phyloP scores from a whole-genome alignment of 64 coral and sea anemone species.

The Montipora sp. region DNA sequence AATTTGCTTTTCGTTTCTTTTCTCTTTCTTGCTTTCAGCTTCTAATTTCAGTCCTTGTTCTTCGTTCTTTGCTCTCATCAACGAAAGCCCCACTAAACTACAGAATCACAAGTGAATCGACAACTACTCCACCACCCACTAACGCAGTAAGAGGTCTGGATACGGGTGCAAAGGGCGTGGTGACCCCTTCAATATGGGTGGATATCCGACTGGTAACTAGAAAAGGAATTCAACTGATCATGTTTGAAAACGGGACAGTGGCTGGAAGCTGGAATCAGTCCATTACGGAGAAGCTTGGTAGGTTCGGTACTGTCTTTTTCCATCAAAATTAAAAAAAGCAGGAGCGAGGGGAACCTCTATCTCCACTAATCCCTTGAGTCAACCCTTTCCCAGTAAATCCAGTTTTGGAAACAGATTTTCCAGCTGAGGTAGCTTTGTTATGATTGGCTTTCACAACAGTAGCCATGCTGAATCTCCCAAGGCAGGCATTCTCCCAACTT shows the following conservation, averaged over 20 bases:
- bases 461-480: no score
- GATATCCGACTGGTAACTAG: conserved; percentile 23
- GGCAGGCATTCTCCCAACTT: no score
- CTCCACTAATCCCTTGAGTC: no score
- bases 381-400: no score
- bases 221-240: conserved; percentile 30
- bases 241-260: conserved; percentile 34
- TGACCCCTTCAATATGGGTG: conserved; percentile 18
- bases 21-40: neutral
- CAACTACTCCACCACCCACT: neutral
- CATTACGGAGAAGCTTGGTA: conserved; percentile 1
- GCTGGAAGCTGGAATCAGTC: conserved; percentile 20
- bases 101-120: neutral
- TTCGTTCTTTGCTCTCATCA: neutral
- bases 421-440: no score
- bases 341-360: no score
- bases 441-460: no score
- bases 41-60: conserved; percentile 15
- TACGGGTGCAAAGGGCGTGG: neutral
- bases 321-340: neutral
- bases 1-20: neutral
- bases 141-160: neutral
- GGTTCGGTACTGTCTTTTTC: neutral
- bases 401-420: no score
- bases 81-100: neutral